A percentile compares a stretch with the other conserved stretches of the same genome.
Conservation (phyloP, 2,113 vertebrate genomes). For the Upupa epops region DNA sequence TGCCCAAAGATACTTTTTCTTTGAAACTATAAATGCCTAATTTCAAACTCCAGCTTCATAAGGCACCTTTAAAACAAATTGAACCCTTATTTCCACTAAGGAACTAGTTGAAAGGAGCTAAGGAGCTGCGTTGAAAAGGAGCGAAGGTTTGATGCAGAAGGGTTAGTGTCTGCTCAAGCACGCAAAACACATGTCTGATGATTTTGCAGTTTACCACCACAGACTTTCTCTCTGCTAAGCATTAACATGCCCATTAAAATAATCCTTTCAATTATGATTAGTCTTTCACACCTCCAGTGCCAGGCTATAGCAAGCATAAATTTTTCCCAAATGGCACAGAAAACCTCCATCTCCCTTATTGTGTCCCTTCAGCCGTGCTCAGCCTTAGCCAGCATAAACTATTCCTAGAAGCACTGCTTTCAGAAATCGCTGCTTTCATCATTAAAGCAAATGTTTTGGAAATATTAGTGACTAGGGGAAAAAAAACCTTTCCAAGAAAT, state of each 20-base stretch:
- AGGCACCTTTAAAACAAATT: constrained; percentile 29
- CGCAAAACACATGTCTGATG: neutral
- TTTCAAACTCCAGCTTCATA: constrained; percentile 19
- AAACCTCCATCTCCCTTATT: neutral
- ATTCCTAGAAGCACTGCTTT: neutral
- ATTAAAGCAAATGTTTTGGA: neutral
- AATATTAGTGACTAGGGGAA: neutral
- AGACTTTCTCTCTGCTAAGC: neutral
- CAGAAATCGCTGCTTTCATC: neutral
- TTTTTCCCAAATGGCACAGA: neutral
- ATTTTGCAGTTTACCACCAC: neutral
- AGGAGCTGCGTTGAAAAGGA: neutral
- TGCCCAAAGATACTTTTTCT: neutral
- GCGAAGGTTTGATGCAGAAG: neutral
- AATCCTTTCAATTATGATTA: neutral
- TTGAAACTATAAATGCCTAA: constrained; percentile 23
- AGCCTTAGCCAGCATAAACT: neutral
- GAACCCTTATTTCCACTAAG: constrained; percentile 21
- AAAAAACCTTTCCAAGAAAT: neutral
- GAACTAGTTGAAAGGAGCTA: no score
- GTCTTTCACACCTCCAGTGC: neutral
- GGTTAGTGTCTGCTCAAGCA: neutral
- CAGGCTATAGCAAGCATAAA: neutral
- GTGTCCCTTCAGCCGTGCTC: neutral
- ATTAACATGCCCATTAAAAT: neutral